phyloP scores from a whole-genome alignment of 2,888 invertebrate genomes.

The Dichetophora obliterata region DNA sequence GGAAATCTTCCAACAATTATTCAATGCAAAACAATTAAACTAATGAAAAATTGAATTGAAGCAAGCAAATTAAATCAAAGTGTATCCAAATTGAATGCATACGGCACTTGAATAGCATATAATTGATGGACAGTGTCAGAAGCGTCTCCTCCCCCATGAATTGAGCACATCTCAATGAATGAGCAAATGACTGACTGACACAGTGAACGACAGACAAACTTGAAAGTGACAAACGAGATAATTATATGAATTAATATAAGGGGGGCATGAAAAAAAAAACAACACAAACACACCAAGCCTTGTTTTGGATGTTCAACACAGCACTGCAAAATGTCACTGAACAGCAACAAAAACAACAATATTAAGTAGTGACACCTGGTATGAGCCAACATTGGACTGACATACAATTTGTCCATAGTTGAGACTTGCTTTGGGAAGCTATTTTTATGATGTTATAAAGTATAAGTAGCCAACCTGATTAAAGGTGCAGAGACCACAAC shows the following conservation, averaged over 20 bases:
- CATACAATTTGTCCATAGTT: no score
- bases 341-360: not conserved
- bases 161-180: not conserved
- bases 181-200: not conserved
- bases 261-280: not conserved
- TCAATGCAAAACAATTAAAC: constrained; percentile 15
- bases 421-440: not conserved
- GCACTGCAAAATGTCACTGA: not conserved
- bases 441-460: not conserved
- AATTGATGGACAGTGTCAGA: constrained; percentile 6
- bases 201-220: not conserved
- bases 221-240: not conserved
- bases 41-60: constrained; percentile 6
- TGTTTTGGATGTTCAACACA: not conserved
- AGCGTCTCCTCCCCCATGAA: no score
- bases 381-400: not conserved
- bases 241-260: not conserved
- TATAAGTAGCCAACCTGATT: not conserved
- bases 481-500: not conserved
- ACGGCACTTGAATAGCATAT: constrained; percentile 29
- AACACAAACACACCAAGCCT: not conserved
- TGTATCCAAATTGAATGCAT: constrained; percentile 1
- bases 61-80: constrained; percentile 24
- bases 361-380: not conserved
- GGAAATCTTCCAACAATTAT: not conserved